Conservation (phyloP, 1,140 invertebrate species). For the Rhizoglyphus robini region DNA sequence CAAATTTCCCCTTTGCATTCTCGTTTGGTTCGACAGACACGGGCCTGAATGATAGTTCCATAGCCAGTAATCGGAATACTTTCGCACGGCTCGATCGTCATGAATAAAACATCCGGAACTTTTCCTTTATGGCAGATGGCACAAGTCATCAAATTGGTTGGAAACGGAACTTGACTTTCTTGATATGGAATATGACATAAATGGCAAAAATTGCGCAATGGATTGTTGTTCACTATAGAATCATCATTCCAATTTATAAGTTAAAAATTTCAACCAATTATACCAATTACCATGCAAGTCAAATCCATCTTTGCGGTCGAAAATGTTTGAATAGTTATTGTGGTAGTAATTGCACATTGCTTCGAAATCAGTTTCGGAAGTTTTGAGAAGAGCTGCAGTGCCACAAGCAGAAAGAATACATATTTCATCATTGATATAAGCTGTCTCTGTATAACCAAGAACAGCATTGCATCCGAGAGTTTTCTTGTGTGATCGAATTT, state of each 20-base stretch:
- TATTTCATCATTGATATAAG: slow-evolving; percentile 84
- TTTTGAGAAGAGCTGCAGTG: slow-evolving; percentile 68
- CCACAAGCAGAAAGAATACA: slow-evolving; percentile 82
- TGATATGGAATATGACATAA: slow-evolving; percentile 69
- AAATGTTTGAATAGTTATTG: no score
- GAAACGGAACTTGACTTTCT: slow-evolving; percentile 52
- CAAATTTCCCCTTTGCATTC: slow-evolving; percentile 68
- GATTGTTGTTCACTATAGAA: background rate
- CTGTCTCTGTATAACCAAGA: slow-evolving; percentile 73
- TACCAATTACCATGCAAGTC: no score
- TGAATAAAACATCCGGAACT: slow-evolving; percentile 77
- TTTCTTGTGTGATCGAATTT: slow-evolving; percentile 77
- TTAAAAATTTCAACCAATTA: background rate
- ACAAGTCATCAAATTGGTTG: slow-evolving; percentile 50
- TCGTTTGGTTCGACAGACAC: slow-evolving; percentile 60
- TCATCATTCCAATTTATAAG: no score
- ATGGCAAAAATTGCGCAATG: slow-evolving; percentile 26
- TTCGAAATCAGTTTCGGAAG: slow-evolving; percentile 8
- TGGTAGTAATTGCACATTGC: background rate
- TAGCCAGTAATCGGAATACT: slow-evolving; percentile 55
- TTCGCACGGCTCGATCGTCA: slow-evolving; percentile 69
- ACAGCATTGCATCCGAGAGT: slow-evolving; percentile 85
- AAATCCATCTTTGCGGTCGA: background rate
- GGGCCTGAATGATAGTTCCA: slow-evolving; percentile 45
- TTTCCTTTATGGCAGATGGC: slow-evolving; percentile 57